Base-by-base conservation (phyloP, 2,113 vertebrate genomes). In the Lophius piscatorius region DNA sequence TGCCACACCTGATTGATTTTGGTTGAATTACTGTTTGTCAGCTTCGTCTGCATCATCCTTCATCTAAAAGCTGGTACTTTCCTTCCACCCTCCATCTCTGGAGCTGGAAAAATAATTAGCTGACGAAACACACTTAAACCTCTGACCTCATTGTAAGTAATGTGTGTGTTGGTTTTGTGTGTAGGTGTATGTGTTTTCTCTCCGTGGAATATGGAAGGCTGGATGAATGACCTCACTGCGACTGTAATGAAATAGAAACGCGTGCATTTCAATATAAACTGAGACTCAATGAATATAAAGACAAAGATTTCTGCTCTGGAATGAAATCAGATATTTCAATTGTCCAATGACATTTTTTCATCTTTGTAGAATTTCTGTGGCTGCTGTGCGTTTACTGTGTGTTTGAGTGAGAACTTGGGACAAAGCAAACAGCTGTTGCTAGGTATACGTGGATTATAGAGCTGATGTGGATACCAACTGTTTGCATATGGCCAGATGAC, bases 341-440 rank as follows among this genome's bases (percentile, higher is more conserved):
- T 6, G 34, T 14, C 50, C 34, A 16, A 41, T 9, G 31, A 45
- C 48, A 10, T 31, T 10, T 7, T 31, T 31, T 31, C 29, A 10
- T 31, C 29, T 10, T 31, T 10, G 8, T n/a, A n/a, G n/a, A n/a
- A 46, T 45, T 31, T 36, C 29, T 44, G 23, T 8, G 3, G 29
- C 34, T 64, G 38, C 24, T 54, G 48, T 28, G 36, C 58, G 45
- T 63, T 20, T 58, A n/a, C 29, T 49, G 51, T 45, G 66, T 13
- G 46, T 23, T 22, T 44, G 41, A 34, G 20, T 61, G 58, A 45
- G 40, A 42, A 31, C 44, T 47, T 42, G 18, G 16, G 59, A 50
- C 51, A 84, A 66, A 81, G 83, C 78, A 91, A 91, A 91, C 83
- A 90, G 40, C 35, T 70, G 91, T 91, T 92, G 88, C 88, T 88